These are phyloP conservation scores for Syndactyla subalaris DNA, from an alignment of 2,797 vertebrate genomes.

Conservation along the genomic window DNA sequence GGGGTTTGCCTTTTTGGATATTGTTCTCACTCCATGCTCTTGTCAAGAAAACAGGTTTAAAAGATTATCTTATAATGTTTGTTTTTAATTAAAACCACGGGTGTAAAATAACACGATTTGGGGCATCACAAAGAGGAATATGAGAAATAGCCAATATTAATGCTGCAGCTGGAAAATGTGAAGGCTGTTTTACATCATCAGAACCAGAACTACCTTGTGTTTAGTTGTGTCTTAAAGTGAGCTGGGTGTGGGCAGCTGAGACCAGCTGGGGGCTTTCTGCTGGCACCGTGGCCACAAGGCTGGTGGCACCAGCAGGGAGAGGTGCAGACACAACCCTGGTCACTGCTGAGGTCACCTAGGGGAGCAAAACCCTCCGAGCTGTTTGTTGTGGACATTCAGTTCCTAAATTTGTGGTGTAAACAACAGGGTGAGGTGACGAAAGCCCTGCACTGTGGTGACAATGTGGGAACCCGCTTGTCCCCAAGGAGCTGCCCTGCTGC, in stretches of 20 bases:
- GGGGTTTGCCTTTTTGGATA: neutral
- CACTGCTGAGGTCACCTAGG: neutral
- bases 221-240: neutral
- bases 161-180: neutral
- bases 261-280: neutral
- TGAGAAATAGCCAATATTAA: neutral
- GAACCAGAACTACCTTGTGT: neutral
- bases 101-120: neutral
- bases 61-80: conserved; percentile 9
- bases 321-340: neutral
- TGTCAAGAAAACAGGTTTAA: conserved; percentile 15
- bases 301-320: neutral
- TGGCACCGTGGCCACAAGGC: neutral
- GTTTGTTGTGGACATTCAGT: neutral
- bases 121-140: neutral
- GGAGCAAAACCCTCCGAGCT: neutral
- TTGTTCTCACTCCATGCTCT: neutral
- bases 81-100: conserved; percentile 48
- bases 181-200: neutral
- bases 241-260: accelerated
- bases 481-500: neutral
- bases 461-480: neutral
- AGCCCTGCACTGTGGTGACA: neutral
- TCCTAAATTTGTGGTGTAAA: neutral
- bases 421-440: neutral